Base-by-base conservation (phyloP, 2,888 invertebrate genomes). In the Neocrepidodera transversa region DNA sequence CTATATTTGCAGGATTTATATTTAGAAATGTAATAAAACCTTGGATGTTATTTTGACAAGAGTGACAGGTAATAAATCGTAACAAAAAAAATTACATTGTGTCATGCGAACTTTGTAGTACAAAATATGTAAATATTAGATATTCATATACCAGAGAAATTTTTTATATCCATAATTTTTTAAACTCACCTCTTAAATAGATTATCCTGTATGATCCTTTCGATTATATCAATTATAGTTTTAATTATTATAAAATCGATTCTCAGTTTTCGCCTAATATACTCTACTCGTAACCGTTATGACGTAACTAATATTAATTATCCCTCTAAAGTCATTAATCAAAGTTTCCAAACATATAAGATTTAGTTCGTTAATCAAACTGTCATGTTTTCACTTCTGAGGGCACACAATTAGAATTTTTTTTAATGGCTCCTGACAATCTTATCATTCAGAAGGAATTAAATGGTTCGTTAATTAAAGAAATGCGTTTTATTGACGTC, bases 291-390 rank as follows among this genome's bases (percentile, higher is more conserved):
- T 7, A 42, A 42, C 42, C 18, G 42, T 20, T 42, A 23, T 11
- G 42, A 42, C 42, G 42, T 42, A 42, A 42, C 42, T 42, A 23
- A 42, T 20, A 42, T 42, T 42, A 42, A 42, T 42, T 42, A 42
- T 42, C 18, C 10, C 10, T 7, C 7, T 42, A 18, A 42, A n/a
- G 11, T 42, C 42, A 20, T 42, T 42, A 42, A 42, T 42, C 42
- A 42, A 42, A 42, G 20, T 42, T 42, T 20, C 42, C 10, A 18
- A 42, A 42, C 42, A 42, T 6, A n/a, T 23, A 16, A 42, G 42
- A 42, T 42, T 42, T 2, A 42, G 42, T 42, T 20, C 42, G 42
- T 42, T 42, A 42, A 42, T 42, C 42, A 42, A 42, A 42, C 5
- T 42, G 42, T 42, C 42, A 20, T 23, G 42, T 42, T 32, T n/a